Evolutionary conservation across 2,888 invertebrate species (phyloP), one percentile per base, ranked within the genome.

Genomic region (Cheiracanthium punctorium): DNA sequence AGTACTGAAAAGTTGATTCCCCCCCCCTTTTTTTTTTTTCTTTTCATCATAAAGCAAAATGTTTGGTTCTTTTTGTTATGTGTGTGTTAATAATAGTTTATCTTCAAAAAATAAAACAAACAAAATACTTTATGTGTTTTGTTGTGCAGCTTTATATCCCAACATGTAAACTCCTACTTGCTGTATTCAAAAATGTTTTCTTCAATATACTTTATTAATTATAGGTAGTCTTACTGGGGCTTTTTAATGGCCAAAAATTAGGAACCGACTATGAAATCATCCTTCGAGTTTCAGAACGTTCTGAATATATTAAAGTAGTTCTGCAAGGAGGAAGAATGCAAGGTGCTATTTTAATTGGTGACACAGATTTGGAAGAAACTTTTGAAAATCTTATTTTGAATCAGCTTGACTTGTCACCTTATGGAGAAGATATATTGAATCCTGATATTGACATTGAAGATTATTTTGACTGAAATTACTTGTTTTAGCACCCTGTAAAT

Each of bases 381-480:
- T 97, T 98, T 92, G 99, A 99, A 93, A 99, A 99, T 93, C 93
- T 99, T 87, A 99, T 99, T 90, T 93, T 99, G 41, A 97, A 99
- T 93, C 96, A 97, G 91, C 94, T 97, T 85, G 98, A 99, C 93
- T 93, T 99, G 84, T 95, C 95, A 80, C 93, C 94, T 12, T 96
- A 95, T 92, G 98, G 97, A 80, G 97, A 98, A 91, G 96, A 98
- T 92, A 94, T 99, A 90, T 93, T 99, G 10, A 95, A 99, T 93
- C 98, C 98, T 28, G 94, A 96, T 91, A 96, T 99, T 91, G 99
- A 99, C 91, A 96, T 99, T 90, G 99, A 99, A 92, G 99, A 99
- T 93, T 99, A 97, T 93, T 99, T 99, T 94, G 99, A 99, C 94
- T 99, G 89, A 92, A 20, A 28, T 64, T 28, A 67, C 30, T 67